Evolutionary conservation across 2,888 invertebrate genomes (phyloP).

Genomic region (Tenthredo amoena): DNA sequence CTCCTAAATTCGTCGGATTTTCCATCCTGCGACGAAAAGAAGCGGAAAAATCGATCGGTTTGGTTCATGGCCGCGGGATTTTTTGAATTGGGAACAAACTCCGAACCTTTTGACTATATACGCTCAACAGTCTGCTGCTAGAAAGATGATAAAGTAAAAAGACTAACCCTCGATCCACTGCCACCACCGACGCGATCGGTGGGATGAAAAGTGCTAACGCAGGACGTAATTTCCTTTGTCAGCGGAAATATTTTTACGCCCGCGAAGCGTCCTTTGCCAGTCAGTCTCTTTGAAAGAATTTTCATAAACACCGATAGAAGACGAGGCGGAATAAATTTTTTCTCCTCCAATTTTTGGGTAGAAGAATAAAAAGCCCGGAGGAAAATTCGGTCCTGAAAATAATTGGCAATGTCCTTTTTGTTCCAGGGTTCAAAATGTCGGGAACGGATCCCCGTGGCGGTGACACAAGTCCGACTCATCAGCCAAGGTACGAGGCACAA

Average conservation of each 20-base stretch:
- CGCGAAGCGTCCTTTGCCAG: neutral
- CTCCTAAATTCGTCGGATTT: neutral
- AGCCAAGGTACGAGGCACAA: slow-evolving; percentile 65
- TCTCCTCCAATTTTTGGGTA: neutral
- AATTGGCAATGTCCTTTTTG: neutral
- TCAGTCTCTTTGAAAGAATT: neutral
- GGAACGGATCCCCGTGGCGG: slow-evolving; percentile 66
- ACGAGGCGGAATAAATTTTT: neutral
- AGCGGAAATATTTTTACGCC: slow-evolving; percentile 21
- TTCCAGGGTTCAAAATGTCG: slow-evolving; percentile 70
- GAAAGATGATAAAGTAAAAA: slow-evolving; percentile 25
- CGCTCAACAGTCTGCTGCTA: neutral
- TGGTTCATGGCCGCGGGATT: neutral
- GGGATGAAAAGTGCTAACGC: slow-evolving; percentile 40
- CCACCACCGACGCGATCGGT: neutral
- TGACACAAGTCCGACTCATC: slow-evolving; percentile 70
- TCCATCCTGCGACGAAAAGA: no score
- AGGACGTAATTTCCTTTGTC: slow-evolving; percentile 35
- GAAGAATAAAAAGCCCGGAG: neutral
- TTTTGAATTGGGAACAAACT: neutral
- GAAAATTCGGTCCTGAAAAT: no score
- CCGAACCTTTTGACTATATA: neutral
- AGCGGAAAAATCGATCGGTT: neutral
- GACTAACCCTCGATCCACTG: neutral
- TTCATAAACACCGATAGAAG: neutral